Evolutionary conservation across 2,888 invertebrate genomes (phyloP).

Genomic region (Leptinotarsa peninsularis): DNA sequence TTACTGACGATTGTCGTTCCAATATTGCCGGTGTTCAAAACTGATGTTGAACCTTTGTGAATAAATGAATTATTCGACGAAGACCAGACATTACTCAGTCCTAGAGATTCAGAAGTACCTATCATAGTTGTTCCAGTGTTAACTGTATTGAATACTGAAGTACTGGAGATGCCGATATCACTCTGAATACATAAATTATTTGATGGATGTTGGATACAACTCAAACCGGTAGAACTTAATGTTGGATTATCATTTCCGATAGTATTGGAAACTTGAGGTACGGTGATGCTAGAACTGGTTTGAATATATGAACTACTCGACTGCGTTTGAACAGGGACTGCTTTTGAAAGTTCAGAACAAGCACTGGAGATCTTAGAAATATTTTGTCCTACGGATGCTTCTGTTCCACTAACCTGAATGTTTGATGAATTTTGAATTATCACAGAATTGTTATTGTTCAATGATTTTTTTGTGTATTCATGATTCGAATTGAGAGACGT

Average conservation of each 20-base stretch:
- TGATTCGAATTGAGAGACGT: not conserved
- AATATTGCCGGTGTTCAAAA: no score
- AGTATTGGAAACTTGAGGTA: not conserved
- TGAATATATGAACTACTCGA: not conserved
- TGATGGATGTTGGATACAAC: not conserved
- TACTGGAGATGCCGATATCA: not conserved
- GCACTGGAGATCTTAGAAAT: not conserved
- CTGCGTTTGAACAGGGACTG: not conserved
- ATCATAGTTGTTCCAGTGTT: not conserved
- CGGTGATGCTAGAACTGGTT: not conserved
- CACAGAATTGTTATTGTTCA: not conserved
- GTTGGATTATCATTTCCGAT: not conserved
- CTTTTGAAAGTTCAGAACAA: not conserved
- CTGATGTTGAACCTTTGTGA: not conserved
- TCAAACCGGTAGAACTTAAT: not conserved
- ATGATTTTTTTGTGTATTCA: not conserved
- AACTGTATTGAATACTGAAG: not conserved
- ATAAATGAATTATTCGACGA: not conserved
- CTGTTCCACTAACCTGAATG: not conserved
- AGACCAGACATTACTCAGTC: not conserved
- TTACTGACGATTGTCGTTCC: no score
- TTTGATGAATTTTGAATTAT: not conserved
- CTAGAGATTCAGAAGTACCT: not conserved
- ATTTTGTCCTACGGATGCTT: not conserved
- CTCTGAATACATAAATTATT: not conserved